Evolutionary conservation across 2,888 invertebrate genomes (phyloP), one percentile per base, ranked within the genome.

Genomic region (Andrena bucephala): DNA sequence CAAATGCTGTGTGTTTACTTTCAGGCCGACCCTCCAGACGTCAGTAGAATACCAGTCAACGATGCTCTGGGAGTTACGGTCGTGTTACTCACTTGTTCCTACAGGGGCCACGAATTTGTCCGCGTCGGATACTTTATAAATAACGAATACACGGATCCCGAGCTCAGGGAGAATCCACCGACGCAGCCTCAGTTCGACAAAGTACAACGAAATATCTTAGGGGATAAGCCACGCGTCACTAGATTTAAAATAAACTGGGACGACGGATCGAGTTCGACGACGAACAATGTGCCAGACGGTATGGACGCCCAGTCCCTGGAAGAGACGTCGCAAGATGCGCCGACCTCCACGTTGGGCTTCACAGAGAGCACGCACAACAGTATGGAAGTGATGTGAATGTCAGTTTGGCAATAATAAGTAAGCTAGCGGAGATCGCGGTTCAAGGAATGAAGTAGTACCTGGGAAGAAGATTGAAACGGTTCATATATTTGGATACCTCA

Each of bases 41-140:
- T 98, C 0, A 96, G 96, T 13, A 97, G 98, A 91, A 99, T 99
- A 89, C 99, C 99, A 1, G 97, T 98, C 89, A 98, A 98, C 86
- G 99, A 99, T 94, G 98, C 98, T 50, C 96, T 99, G n/a, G 99
- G 99, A 16, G 99, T 99, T 1, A 99, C 99, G 0, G 99, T 99
- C 1, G 98, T 99, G 0, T 95, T 99, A 20, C 95, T 99, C 67
- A 99, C 99, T 1, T 99, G 99, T 94, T 98, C 98, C 0, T 99
- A 99, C 93, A 95, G 97, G 87, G 93, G 94, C 42, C 99, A 97
- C 93, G 99, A 99, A 94, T 99, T 99, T 94, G 98, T 99, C 2
- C 96, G 99, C 81, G 99, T 99, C 2, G 99, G 99, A 2, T 99
- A 99, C 94, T 99, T 99, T 93, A 99, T 99, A 77, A 99, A 99